Percentiles rank a stretch among this genome's conserved stretches.
Conservation (phyloP, 2,797 vertebrate species). For the Tiaroga cobitis region DNA sequence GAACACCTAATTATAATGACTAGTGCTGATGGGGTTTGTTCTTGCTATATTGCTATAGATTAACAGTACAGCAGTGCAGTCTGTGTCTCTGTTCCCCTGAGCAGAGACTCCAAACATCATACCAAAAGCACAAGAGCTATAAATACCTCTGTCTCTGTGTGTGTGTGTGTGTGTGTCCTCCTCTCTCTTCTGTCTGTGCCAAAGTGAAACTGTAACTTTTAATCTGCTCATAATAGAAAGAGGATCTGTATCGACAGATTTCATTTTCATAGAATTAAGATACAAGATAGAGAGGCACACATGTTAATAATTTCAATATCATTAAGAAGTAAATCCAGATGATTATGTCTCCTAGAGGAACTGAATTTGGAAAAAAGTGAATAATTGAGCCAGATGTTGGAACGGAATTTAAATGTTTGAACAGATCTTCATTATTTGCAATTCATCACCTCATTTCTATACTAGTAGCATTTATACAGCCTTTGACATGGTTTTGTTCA, state of each 20-base stretch:
- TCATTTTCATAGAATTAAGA: slow-evolving; percentile 19
- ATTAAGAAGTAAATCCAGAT: neutral
- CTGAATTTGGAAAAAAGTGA: neutral
- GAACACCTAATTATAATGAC: neutral
- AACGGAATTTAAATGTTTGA: neutral
- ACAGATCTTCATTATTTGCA: neutral
- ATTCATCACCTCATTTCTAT: slow-evolving; percentile 9
- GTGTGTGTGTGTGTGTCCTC: slow-evolving; percentile 17
- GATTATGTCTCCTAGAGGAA: slow-evolving; percentile 17
- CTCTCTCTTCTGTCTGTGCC: slow-evolving; percentile 27
- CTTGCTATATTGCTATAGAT: slow-evolving; percentile 34
- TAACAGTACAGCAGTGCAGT: slow-evolving; percentile 40
- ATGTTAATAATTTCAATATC: slow-evolving; percentile 23
- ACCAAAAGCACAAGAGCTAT: slow-evolving; percentile 57
- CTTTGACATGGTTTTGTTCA: neutral
- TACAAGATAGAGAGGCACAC: neutral
- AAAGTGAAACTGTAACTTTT: slow-evolving; percentile 33
- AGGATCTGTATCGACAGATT: slow-evolving; percentile 32
- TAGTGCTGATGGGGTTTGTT: neutral
- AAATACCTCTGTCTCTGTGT: slow-evolving; percentile 49
- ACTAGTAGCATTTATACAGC: slow-evolving; percentile 1
- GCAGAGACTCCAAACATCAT: slow-evolving; percentile 53
- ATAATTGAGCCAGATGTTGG: slow-evolving; percentile 38
- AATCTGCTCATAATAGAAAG: slow-evolving; percentile 34
- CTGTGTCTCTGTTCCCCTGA: slow-evolving; percentile 32